Evolutionary conservation across 1,140 invertebrate species (phyloP), one percentile per base, ranked within the genome.

Genomic region (Micrasema minimum): DNA sequence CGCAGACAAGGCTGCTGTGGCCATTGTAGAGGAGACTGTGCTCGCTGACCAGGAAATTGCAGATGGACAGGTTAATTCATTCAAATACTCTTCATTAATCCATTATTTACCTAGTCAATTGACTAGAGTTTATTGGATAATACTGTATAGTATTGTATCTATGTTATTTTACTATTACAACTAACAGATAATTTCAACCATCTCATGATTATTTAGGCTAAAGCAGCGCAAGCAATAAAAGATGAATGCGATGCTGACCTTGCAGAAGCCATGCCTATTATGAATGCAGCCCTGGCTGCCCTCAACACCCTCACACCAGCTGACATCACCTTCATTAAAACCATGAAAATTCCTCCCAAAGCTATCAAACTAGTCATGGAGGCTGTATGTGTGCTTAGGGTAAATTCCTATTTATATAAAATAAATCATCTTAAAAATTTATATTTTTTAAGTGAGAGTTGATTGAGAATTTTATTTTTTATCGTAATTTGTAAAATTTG

Each of bases 281-380:
- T 99, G 57, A 92, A 96, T 78, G 86, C 90, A n/a, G 97, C 98
- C 12, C 83, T 97, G 72, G 87, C 89, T 1, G 96, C 97, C 2
- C 83, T 99, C 0, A 93, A 98, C 76, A 97, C 96, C 0, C 85
- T 99, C 3, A 98, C 96, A 41, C 90, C 91, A 3, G 87, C 91
- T 14, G 97, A 99, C 82, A 97, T 99, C 59, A 93, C 95, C 26
- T 88, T 97, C 46, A 94, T 99, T 3, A 98, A 97, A 85, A 92
- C 96, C 0, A 99, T 99, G 96, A 98, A 98, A 85, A 96, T 92
- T 85, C 98, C 98, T 2, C 97, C 97, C 0, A 90, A 91, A 77
- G 94, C 93, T 66, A 93, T 99, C 3, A 94, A 92, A 77, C 86
- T 99, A 62, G 95, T 98, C 1, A 96, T 99, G 93, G 97, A 99